Conservation (phyloP, 2,888 invertebrate genomes). For the Noctua pronuba region DNA sequence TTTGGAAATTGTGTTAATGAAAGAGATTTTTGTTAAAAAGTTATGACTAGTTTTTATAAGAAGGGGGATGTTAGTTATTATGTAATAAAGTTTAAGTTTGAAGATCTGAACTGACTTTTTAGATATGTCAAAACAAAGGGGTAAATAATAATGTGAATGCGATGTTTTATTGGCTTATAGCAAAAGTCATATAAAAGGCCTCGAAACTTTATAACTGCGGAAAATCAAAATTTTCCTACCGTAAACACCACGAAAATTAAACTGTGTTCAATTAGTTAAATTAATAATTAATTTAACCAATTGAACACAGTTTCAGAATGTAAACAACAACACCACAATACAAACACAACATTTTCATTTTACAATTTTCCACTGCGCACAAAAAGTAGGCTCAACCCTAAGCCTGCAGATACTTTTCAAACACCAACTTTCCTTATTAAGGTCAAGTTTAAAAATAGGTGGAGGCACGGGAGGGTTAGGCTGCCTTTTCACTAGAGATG, state of each 20-base stretch:
- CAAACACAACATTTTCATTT: constrained; percentile 25
- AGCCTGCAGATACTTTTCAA: constrained; percentile 35
- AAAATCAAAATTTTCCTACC: background rate
- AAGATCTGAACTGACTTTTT: background rate
- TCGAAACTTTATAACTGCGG: background rate
- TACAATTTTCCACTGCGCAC: constrained; percentile 20
- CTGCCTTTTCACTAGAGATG: background rate
- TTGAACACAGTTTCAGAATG: constrained; percentile 11
- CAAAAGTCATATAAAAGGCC: background rate
- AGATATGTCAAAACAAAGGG: background rate
- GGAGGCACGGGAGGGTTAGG: constrained; percentile 36
- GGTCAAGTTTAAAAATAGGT: constrained; percentile 63
- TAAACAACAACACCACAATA: constrained; percentile 27
- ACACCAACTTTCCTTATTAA: constrained; percentile 54
- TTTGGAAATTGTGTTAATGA: constrained; percentile 9
- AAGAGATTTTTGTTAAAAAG: background rate
- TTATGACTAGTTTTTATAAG: background rate
- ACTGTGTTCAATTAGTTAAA: too few species aligned
- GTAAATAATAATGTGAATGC: background rate
- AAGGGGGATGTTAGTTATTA: background rate
- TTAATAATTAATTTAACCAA: constrained; percentile 1
- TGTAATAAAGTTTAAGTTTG: background rate
- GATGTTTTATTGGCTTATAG: background rate
- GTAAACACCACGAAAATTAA: background rate
- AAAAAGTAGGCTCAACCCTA: constrained; percentile 32